Base-by-base conservation (phyloP, 2,113 vertebrate genomes). In the Siphamia tubifer region DNA sequence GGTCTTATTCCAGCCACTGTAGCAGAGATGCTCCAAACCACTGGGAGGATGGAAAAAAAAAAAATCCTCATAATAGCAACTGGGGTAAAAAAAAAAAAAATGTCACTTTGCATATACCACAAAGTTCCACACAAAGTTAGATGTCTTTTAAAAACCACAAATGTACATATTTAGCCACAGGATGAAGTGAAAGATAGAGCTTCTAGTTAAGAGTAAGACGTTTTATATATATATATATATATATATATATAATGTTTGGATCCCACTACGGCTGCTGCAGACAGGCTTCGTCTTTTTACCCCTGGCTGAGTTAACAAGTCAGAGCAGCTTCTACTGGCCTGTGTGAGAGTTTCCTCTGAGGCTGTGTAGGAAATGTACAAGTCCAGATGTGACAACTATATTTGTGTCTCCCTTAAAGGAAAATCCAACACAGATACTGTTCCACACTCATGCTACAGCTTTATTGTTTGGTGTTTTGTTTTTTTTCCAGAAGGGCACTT, bases 361-460 rank as follows among this genome's bases (percentile, higher is more conserved):
- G 44, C 44, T 13, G 9, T 48, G 47, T 23, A 39, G 31, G 1
- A 20, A 67, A 45, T 19, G 49, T 20, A 45, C 2, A 57, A 63
- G 55, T 68, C 61, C 56, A 75, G 47, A 68, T 57, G 43, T 76
- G 48, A 76, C 56, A 58, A 17, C 36, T 58, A 1, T 51, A 52
- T 65, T 60, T 58, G 8, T 72, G 61, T 38, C 32, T 53, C 4
- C 21, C 52, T 34, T 20, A 32, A 56, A 44, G 55, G 42, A 32
- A 10, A 45, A 47, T 8, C 12, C 34, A 27, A 49, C 55, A 24
- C 35, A 2, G 12, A 54, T 52, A 17, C 38, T 30, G 17, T 13
- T 31, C 16, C 30, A 10, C 10, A 12, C 25, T 0, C 5, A 36
- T n/a, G n/a, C n/a, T 48, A 34, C 24, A 3, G 23, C 34, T 34